Base-by-base conservation (phyloP, 1,140 invertebrate genomes). In the Drepana arcuata region DNA sequence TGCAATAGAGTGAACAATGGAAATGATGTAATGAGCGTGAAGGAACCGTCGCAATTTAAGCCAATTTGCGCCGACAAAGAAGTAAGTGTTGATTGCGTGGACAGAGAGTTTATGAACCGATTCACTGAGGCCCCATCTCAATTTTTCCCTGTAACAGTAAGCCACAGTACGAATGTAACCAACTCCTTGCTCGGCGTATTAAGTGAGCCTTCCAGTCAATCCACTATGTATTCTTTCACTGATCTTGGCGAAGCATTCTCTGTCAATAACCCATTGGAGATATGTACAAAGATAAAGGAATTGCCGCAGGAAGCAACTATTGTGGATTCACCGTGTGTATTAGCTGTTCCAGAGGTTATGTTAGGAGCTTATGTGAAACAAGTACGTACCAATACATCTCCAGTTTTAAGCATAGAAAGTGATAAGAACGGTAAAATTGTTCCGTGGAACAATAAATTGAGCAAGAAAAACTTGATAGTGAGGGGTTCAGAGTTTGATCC, bases 61-160 rank as follows among this genome's bases (percentile, higher is more conserved):
- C 27, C 41, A 13, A 15, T 32, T 7, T 42, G 23, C 13, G 42
- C 41, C n/a, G 69, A 75, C 34, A 79, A 74, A 58, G 67, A 67
- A 63, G 47, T 67, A 5, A 49, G 39, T 27, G 61, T 43, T 2
- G 33, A 58, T 27, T 26, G 61, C 0, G 14, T 30, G 7, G 35
- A 42, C 7, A 61, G 50, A 16, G 39, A 61, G 15, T 50, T 37
- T 16, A 33, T 53, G 0, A 45, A 63, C 14, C 55, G 34, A 5
- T 55, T 52, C 28, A 74, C 64, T 7, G 62, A 74, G 28, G 58
- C 57, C 7, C 60, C 68, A 9, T 74, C 71, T 1, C 35, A 39
- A 24, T 35, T 57, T 35, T 49, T 60, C 9, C 39, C 56, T 2
- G 15, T 43, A 11, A 39, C 27, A 3, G 40, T 55, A 7, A 46